Evolutionary conservation across 2,113 vertebrate genomes (phyloP), one percentile per base, ranked within the genome.

Genomic region (Atractosteus spatula): DNA sequence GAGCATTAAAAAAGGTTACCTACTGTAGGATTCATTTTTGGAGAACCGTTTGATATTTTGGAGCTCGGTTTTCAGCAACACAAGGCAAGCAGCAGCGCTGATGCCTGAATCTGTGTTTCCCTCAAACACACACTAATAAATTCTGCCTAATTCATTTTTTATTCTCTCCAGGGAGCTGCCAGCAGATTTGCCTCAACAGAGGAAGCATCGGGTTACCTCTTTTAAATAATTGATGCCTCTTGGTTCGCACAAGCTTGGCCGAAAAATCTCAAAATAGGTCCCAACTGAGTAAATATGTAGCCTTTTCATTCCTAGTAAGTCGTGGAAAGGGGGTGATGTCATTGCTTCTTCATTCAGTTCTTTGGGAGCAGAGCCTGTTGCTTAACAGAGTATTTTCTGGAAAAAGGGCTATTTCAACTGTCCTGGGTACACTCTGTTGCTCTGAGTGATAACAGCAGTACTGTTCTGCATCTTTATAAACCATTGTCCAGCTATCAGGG

Each of bases 81-180:
- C 69, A 66, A 71, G 55, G 41, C 82, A 86, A 81, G 68, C 83
- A 71, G 69, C 82, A 78, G 76, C 82, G 86, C 86, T 81, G 55
- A 78, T 85, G 83, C 86, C 87, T 86, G 86, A 90, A 88, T 91
- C 81, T 87, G 88, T 94, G 89, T 92, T 94, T 89, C 91, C 90
- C 90, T 92, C 89, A 84, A 89, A 88, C 85, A 3, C 85, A 7
- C 88, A 86, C 91, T 95, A 94, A 98, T 97, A 97, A 95, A 96
- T 98, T 96, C 94, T 93, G 89, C 92, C 94, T 97, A 96, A 98
- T 97, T 98, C 96, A 98, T 96, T 97, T 97, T 97, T 93, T 94
- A 94, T 96, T 93, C 93, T 96, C 96, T 95, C 96, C 88, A 79
- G 92, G 94, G 95, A 93, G 92, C 91, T 90, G 90, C 93, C 94